These are phyloP conservation scores for Heteractis magnifica DNA, from an alignment of 92 coral and sea anemone species.

Conservation along the genomic window DNA sequence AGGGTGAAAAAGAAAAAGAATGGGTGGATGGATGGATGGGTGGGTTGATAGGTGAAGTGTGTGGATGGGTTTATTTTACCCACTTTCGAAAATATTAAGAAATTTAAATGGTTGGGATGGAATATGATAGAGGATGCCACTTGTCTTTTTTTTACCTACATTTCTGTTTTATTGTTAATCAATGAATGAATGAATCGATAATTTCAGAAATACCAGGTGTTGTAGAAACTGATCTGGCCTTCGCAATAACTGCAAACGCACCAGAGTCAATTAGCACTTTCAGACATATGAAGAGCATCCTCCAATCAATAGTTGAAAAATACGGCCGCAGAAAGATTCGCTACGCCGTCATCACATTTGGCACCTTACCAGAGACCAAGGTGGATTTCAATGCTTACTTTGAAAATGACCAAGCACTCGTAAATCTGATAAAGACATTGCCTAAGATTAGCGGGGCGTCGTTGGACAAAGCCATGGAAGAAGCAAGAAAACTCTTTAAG, in stretches of 20 bases:
- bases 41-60: too few relatives aligned
- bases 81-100: too few relatives aligned
- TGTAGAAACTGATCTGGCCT: constrained; percentile 68
- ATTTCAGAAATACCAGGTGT: constrained; percentile 44
- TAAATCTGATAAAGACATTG: constrained; percentile 23
- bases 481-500: constrained; percentile 67
- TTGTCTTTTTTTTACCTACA: not conserved
- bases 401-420: constrained; percentile 48
- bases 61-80: too few relatives aligned
- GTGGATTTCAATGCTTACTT: constrained; percentile 33
- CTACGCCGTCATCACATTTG: constrained; percentile 63
- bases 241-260: constrained; percentile 75
- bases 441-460: constrained; percentile 40
- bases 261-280: constrained; percentile 47
- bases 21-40: too few relatives aligned
- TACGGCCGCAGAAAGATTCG: constrained; percentile 64
- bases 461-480: constrained; percentile 68
- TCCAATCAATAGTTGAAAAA: constrained; percentile 61
- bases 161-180: not conserved
- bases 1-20: too few relatives aligned
- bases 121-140: too few relatives aligned
- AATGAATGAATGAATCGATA: not conserved
- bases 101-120: too few relatives aligned
- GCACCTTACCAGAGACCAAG: constrained; percentile 43
- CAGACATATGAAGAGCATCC: constrained; percentile 65